These are phyloP conservation scores for Beris chalybata DNA, from an alignment of 2,888 invertebrate species.

Conservation along the genomic window DNA sequence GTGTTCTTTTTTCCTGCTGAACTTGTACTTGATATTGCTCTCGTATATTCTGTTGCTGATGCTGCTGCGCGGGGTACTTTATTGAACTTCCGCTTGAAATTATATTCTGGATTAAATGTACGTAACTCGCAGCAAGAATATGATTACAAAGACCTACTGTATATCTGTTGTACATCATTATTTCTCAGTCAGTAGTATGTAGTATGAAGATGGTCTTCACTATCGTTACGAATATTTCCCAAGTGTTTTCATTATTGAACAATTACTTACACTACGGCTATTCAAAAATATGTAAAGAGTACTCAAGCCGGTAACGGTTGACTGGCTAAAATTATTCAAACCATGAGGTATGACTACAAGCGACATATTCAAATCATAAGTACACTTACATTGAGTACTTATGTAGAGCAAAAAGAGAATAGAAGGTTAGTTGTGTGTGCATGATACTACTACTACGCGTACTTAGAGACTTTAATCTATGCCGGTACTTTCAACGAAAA, in stretches of 20 bases:
- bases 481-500: no score
- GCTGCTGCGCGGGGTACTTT: slow-evolving; percentile 10
- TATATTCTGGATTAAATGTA: not conserved
- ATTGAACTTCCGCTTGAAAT: slow-evolving; percentile 35
- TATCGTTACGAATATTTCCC: not conserved
- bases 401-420: no score
- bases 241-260: slow-evolving; percentile 32
- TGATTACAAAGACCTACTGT: not conserved
- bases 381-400: no score
- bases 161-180: not conserved
- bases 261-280: slow-evolving; percentile 14
- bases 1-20: slow-evolving; percentile 14
- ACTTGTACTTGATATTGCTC: slow-evolving; percentile 39
- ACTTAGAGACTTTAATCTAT: no score
- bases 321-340: no score
- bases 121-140: not conserved
- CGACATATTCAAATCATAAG: no score
- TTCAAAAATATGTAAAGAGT: not conserved
- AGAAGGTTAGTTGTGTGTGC: no score
- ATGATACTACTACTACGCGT: no score
- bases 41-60: slow-evolving; percentile 30
- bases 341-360: no score
- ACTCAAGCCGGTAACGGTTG: not conserved
- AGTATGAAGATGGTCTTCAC: not conserved
- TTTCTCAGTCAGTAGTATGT: not conserved